These are phyloP conservation scores for Murina feae DNA, from an alignment of 2,113 vertebrate species.

Conservation along the genomic window DNA sequence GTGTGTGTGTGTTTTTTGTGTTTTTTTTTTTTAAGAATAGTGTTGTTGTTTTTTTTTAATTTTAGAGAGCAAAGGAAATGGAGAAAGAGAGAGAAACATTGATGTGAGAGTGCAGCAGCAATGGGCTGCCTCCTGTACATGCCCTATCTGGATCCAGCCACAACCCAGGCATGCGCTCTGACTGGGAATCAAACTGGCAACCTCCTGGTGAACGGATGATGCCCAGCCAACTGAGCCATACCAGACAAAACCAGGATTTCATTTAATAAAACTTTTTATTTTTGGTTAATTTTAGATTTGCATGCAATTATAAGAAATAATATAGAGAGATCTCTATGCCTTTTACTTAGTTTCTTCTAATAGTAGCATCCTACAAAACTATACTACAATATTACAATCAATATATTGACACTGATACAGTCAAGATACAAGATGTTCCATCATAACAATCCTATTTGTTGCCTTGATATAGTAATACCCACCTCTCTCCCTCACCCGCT, in stretches of 20 bases:
- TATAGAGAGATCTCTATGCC: not conserved
- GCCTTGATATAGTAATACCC: not conserved
- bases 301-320: not conserved
- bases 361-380: not conserved
- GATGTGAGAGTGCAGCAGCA: too few species aligned
- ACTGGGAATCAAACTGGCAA: too few species aligned
- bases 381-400: not conserved
- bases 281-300: not conserved
- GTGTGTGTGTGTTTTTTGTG: not conserved
- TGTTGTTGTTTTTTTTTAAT: too few species aligned
- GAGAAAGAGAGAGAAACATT: too few species aligned
- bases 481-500: not conserved
- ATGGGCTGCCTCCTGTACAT: too few species aligned
- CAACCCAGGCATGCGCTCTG: too few species aligned
- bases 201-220: too few species aligned
- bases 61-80: too few species aligned
- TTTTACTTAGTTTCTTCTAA: not conserved
- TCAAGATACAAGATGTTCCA: not conserved
- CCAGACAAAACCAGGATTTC: not conserved
- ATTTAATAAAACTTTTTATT: not conserved
- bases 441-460: not conserved
- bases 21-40: too few species aligned
- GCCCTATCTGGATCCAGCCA: too few species aligned
- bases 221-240: too few species aligned
- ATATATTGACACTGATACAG: not conserved